These are phyloP conservation scores for Melipona beecheii DNA, from an alignment of 2,888 invertebrate species.

Conservation along the genomic window DNA sequence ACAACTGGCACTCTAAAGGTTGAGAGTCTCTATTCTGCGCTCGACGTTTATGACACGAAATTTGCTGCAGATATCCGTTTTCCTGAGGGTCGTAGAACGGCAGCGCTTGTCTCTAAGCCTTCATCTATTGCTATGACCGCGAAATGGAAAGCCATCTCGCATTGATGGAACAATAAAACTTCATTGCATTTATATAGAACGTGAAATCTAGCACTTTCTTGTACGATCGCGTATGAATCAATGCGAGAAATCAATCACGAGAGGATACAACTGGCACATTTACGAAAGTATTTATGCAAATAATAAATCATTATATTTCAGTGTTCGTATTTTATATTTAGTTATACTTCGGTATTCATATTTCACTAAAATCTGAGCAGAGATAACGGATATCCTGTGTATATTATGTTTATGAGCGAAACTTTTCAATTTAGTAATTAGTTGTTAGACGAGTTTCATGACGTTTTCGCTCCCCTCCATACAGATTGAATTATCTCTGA, in stretches of 20 bases:
- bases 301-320: too few relatives aligned
- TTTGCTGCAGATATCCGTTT: slow-evolving; percentile 53
- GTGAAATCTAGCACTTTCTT: too few relatives aligned
- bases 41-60: slow-evolving; percentile 53
- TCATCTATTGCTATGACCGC: not conserved
- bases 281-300: not conserved
- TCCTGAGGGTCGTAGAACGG: slow-evolving; percentile 11
- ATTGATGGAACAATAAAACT: slow-evolving; percentile 31
- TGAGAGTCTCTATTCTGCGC: slow-evolving; percentile 40
- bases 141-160: not conserved
- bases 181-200: not conserved
- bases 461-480: not conserved
- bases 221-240: not conserved
- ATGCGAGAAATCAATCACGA: not conserved
- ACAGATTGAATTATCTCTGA: slow-evolving; percentile 7
- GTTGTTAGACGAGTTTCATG: not conserved
- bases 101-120: slow-evolving; percentile 29
- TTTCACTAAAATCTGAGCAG: too few relatives aligned
- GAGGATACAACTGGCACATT: not conserved
- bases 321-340: too few relatives aligned
- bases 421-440: too few relatives aligned
- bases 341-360: too few relatives aligned
- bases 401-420: too few relatives aligned
- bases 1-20: not conserved
- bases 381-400: too few relatives aligned